Percentiles rank a stretch among this genome's conserved stretches.
phyloP scores from a whole-genome alignment of 2,113 vertebrate genomes.

The Thalassarche chlororhynchos region DNA sequence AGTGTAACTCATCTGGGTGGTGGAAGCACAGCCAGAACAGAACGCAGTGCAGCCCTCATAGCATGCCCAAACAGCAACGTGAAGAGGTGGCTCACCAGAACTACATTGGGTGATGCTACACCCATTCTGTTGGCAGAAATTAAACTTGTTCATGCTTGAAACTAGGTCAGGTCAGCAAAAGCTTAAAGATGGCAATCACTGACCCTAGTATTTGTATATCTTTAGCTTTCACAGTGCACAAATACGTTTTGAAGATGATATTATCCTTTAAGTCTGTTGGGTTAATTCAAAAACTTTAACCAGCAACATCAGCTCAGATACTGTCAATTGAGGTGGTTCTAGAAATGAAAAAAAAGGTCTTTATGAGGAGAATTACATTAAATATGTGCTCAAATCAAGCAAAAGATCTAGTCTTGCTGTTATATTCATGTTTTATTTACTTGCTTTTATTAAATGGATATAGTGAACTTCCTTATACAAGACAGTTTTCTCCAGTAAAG shows the following conservation, averaged over 20 bases:
- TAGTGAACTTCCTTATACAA: not conserved
- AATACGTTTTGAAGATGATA: not conserved
- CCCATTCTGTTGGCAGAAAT: not conserved
- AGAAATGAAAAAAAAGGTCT: not conserved
- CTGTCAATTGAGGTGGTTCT: not conserved
- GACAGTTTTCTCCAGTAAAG: not conserved
- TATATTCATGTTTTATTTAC: not conserved
- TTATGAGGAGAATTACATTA: not conserved
- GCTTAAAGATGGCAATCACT: not conserved
- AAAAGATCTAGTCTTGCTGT: not conserved
- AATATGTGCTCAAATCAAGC: not conserved
- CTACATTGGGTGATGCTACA: not conserved
- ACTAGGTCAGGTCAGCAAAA: not conserved
- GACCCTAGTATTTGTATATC: not conserved
- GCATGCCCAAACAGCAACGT: not conserved
- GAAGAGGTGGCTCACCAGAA: not conserved
- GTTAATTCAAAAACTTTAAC: not conserved
- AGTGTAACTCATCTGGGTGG: not conserved
- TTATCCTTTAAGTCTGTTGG: not conserved
- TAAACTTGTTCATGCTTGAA: not conserved
- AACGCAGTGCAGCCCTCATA: rapidly evolving
- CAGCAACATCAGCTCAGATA: not conserved
- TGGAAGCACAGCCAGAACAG: not conserved
- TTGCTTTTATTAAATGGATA: not conserved
- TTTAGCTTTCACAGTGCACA: not conserved